These are phyloP conservation scores for Oenanthe melanoleuca DNA, from an alignment of 2,113 vertebrate genomes.

Conservation along the genomic window DNA sequence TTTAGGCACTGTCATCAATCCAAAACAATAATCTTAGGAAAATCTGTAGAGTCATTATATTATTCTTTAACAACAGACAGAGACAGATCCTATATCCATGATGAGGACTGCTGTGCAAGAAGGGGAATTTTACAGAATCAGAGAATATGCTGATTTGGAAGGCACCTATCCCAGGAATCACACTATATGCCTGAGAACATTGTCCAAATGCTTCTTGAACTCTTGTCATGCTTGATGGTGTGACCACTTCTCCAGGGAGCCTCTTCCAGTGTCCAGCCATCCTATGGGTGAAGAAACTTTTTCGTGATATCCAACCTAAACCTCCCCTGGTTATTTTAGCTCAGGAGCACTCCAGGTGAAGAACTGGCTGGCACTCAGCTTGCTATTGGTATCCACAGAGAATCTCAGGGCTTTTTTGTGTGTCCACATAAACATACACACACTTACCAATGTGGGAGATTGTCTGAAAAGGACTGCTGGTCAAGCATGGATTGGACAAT, in stretches of 20 bases:
- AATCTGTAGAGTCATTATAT: neutral
- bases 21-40: neutral
- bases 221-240: neutral
- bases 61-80: neutral
- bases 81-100: neutral
- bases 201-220: neutral
- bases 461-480: neutral
- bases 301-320: neutral
- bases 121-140: neutral
- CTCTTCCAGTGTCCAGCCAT: neutral
- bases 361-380: neutral
- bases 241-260: neutral
- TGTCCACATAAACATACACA: fast-evolving
- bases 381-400: neutral
- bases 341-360: neutral
- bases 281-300: neutral
- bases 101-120: neutral
- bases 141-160: neutral
- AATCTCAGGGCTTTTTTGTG: neutral
- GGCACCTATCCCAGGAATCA: neutral
- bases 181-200: neutral
- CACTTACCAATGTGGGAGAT: neutral
- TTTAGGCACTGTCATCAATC: neutral
- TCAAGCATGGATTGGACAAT: neutral
- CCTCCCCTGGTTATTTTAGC: neutral